These are phyloP conservation scores for Oplegnathus fasciatus DNA, from an alignment of 2,113 vertebrate species.

Conservation along the genomic window DNA sequence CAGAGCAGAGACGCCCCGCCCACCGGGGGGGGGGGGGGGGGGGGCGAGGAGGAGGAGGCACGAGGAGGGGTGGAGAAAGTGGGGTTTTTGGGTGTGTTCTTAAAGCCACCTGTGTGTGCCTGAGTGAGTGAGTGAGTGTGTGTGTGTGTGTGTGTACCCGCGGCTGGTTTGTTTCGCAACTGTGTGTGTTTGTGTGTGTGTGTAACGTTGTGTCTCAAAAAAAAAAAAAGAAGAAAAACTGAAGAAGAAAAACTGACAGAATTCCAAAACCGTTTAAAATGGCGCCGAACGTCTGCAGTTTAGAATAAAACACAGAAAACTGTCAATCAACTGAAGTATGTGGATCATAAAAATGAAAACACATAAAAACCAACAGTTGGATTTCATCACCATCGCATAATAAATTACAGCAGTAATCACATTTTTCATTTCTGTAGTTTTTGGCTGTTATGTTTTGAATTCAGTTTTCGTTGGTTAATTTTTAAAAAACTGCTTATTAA, in stretches of 20 bases:
- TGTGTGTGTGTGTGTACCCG: neutral
- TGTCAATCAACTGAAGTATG: neutral
- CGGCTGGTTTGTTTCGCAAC: neutral
- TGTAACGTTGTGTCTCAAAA: neutral
- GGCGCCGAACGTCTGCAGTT: neutral
- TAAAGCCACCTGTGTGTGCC: no score
- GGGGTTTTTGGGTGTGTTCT: neutral
- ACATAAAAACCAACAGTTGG: neutral
- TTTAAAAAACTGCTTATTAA: no score
- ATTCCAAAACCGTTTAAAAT: neutral
- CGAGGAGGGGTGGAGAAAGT: no score
- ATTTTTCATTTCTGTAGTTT: neutral
- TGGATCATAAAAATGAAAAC: neutral
- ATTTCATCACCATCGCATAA: neutral
- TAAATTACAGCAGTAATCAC: neutral
- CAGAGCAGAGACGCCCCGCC: conserved; percentile 48
- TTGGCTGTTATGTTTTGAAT: neutral
- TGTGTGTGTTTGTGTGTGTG: neutral
- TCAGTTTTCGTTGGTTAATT: no score
- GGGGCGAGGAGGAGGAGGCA: no score
- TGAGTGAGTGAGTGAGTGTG: neutral
- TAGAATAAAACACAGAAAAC: neutral
- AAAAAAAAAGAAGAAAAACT: no score
- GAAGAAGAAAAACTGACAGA: neutral
- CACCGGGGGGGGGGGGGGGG: neutral